These are phyloP conservation scores for Hipposideros larvatus DNA, from an alignment of 2,797 vertebrate species.

Conservation along the genomic window DNA sequence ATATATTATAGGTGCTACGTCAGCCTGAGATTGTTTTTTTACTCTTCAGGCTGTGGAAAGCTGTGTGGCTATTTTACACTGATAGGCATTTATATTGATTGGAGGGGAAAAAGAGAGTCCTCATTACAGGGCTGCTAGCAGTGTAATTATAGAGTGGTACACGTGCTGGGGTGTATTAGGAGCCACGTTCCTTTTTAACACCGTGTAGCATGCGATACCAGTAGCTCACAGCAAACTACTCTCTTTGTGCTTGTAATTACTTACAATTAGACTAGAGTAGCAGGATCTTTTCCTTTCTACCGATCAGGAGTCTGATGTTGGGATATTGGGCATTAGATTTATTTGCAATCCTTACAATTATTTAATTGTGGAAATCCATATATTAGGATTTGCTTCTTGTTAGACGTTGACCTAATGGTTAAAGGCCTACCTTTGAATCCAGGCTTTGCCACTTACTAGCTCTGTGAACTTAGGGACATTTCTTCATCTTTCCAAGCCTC, in stretches of 20 bases:
- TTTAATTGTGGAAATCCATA: neutral
- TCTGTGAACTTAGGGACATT: neutral
- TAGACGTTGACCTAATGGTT: neutral
- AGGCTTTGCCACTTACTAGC: neutral
- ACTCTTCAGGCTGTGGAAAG: constrained; percentile 2
- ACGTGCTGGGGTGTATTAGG: neutral
- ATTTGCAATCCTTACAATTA: neutral
- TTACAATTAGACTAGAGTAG: constrained; percentile 71
- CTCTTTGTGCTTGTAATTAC: constrained; percentile 63
- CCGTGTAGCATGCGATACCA: neutral
- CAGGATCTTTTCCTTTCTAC: constrained; percentile 49
- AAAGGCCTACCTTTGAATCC: neutral
- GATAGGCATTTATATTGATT: constrained; percentile 75
- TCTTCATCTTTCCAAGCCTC: neutral
- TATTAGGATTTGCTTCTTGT: constrained; percentile 10
- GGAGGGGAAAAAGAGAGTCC: constrained; percentile 42
- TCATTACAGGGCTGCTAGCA: constrained; percentile 64
- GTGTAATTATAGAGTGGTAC: constrained; percentile 64
- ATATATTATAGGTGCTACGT: constrained; percentile 58
- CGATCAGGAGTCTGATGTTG: constrained; percentile 15
- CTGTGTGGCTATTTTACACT: constrained; percentile 57
- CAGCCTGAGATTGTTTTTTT: constrained; percentile 60
- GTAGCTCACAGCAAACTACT: constrained; percentile 18
- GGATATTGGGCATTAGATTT: neutral
- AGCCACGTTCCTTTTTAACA: constrained; percentile 66